A percentile compares a stretch with the other conserved stretches of the same genome.
phyloP scores from a whole-genome alignment of 2,113 vertebrate genomes.

The Macrotis lagotis region DNA sequence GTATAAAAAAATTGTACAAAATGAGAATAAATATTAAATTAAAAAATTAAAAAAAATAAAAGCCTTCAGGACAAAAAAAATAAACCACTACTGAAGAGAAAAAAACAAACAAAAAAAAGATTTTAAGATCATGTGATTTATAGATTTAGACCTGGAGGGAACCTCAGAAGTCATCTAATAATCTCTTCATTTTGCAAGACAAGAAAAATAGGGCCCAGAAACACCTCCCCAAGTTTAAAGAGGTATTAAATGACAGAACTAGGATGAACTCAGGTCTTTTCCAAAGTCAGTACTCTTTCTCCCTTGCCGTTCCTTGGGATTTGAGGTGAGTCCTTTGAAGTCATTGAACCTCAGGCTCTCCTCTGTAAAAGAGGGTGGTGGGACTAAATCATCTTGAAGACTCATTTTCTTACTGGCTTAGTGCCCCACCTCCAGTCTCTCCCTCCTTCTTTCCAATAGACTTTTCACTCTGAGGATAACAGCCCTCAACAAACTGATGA shows the following conservation, averaged over 20 bases:
- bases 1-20: too few relatives aligned
- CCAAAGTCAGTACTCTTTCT: not conserved
- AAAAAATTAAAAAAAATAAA: too few relatives aligned
- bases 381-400: not conserved
- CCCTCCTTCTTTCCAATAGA: not conserved
- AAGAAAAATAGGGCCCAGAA: not conserved
- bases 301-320: not conserved
- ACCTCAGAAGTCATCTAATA: not conserved
- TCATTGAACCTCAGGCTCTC: not conserved
- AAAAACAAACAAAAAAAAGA: too few relatives aligned
- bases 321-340: not conserved
- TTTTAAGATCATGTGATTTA: not conserved
- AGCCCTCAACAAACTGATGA: not conserved
- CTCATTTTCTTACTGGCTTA: not conserved
- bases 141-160: not conserved
- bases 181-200: not conserved
- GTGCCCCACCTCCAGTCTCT: not conserved
- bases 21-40: too few relatives aligned
- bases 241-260: not conserved
- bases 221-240: not conserved
- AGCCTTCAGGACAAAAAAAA: too few relatives aligned
- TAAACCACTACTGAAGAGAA: too few relatives aligned
- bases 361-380: not conserved
- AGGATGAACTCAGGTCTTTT: not conserved
- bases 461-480: not conserved